phyloP scores from a whole-genome alignment of 2,113 vertebrate genomes.

The Antidorcas marsupialis region DNA sequence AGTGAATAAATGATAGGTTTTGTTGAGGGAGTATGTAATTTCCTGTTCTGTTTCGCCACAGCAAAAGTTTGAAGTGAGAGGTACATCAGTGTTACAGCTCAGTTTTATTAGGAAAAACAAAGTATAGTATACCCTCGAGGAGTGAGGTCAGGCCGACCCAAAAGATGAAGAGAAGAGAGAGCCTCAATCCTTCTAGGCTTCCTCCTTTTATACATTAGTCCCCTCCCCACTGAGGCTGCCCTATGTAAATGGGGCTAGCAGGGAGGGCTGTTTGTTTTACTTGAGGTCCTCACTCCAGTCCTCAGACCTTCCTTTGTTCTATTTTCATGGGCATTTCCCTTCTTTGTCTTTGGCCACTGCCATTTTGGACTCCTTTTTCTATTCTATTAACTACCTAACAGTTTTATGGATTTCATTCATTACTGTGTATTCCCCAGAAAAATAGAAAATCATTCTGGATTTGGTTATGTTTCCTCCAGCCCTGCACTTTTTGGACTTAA shows the following conservation, averaged over 20 bases:
- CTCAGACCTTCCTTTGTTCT: too few species aligned
- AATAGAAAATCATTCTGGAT: neutral
- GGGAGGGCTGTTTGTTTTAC: too few species aligned
- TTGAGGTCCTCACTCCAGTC: too few species aligned
- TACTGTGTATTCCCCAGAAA: neutral
- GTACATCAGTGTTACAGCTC: neutral
- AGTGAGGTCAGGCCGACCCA: neutral
- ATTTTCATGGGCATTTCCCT: too few species aligned
- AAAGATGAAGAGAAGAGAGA: neutral
- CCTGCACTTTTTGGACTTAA: neutral
- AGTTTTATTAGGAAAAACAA: neutral
- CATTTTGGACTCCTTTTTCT: neutral
- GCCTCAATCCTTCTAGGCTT: neutral
- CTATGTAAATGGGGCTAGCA: too few species aligned
- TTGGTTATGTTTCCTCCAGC: neutral
- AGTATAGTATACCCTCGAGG: neutral
- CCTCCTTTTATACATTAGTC: neutral
- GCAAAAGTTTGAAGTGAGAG: neutral
- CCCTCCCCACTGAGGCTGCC: neutral
- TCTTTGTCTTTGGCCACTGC: neutral
- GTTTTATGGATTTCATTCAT: neutral
- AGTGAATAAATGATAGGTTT: neutral
- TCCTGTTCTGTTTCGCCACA: neutral
- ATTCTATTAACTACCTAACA: neutral
- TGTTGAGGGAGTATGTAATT: neutral